Conservation (phyloP, 2,888 invertebrate genomes). For the Galeopsomyia nigrocyanea region DNA sequence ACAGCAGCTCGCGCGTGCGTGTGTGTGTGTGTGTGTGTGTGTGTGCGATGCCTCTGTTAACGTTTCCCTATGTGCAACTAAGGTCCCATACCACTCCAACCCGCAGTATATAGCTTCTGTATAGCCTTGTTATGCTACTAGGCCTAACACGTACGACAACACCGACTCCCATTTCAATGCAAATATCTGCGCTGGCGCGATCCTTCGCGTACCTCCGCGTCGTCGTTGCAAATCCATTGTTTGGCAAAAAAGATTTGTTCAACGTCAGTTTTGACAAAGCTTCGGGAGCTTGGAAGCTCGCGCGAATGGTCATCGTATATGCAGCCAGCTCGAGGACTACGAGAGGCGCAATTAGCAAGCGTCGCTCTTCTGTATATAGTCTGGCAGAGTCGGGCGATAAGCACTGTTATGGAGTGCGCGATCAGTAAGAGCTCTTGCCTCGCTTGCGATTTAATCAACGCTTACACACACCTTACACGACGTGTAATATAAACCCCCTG, state of each 20-base stretch:
- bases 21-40: no score
- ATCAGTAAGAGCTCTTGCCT: background rate
- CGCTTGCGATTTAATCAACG: slow-evolving; percentile 54
- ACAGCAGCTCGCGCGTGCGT: slow-evolving; percentile 51
- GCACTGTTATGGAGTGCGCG: slow-evolving; percentile 48
- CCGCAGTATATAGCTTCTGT: no score
- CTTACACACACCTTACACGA: slow-evolving; percentile 44
- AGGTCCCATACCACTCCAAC: no score
- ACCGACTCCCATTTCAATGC: no score
- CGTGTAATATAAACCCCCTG: slow-evolving; percentile 36
- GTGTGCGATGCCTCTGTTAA: background rate
- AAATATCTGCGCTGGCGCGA: no score
- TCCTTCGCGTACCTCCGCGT: no score
- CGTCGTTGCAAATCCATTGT: no score
- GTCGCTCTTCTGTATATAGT: slow-evolving; percentile 41
- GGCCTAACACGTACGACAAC: no score
- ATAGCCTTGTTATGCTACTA: no score
- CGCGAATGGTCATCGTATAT: background rate
- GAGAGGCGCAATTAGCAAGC: slow-evolving; percentile 51
- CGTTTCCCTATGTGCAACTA: background rate
- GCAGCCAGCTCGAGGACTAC: slow-evolving; percentile 18
- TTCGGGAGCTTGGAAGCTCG: no score
- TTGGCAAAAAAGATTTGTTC: no score
- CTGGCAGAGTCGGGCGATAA: slow-evolving; percentile 35
- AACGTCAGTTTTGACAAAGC: no score